Conservation (phyloP, 1,140 invertebrate species). For the Polyergus mexicanus region DNA sequence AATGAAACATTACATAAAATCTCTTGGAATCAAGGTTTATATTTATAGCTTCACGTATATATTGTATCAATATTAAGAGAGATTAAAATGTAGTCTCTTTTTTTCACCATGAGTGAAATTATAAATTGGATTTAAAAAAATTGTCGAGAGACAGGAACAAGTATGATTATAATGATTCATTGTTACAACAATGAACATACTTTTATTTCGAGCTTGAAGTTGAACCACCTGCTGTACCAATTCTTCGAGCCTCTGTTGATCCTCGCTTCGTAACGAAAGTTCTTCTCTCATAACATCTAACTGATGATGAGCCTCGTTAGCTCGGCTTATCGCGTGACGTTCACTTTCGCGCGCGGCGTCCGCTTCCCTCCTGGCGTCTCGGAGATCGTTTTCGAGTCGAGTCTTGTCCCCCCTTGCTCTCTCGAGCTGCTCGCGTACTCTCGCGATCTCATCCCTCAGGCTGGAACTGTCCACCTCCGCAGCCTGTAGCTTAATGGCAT, state of each 20-base stretch:
- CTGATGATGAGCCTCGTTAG: constrained; percentile 85
- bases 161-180: background rate
- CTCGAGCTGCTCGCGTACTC: constrained; percentile 88
- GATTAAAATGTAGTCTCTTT: background rate
- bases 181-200: constrained; percentile 84
- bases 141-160: background rate
- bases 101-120: background rate
- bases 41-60: background rate
- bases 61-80: background rate
- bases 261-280: constrained; percentile 84
- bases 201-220: constrained; percentile 91
- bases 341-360: constrained; percentile 83
- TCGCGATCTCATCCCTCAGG: constrained; percentile 91
- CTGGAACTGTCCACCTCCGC: constrained; percentile 92
- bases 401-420: constrained; percentile 87
- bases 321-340: constrained; percentile 84
- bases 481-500: constrained; percentile 92
- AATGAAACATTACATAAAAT: background rate
- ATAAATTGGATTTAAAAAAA: background rate
- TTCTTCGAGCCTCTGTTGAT: constrained; percentile 90
- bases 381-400: constrained; percentile 87
- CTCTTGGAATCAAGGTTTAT: background rate
- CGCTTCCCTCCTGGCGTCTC: constrained; percentile 85
- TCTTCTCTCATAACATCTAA: constrained; percentile 85
- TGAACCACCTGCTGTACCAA: constrained; percentile 90